phyloP scores from a whole-genome alignment of 2,797 vertebrate species.

The Tamandua tetradactyla region DNA sequence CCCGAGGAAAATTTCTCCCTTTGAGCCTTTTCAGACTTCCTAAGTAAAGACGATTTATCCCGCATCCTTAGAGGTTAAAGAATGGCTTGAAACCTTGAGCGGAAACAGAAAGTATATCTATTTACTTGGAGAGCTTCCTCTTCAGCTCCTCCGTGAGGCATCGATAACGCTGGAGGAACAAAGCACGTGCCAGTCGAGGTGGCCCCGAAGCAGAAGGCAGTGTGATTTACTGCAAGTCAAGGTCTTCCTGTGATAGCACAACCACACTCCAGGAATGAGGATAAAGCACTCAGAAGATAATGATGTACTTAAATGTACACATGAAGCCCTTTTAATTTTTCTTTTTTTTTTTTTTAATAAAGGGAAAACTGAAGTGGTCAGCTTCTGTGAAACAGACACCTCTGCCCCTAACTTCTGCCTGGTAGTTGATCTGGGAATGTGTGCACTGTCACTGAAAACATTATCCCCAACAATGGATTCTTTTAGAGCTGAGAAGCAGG shows the following conservation, averaged over 20 bases:
- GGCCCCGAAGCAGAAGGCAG: slow-evolving; percentile 79
- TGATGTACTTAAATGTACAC: slow-evolving; percentile 80
- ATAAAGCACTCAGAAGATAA: slow-evolving; percentile 81
- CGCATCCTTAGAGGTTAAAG: slow-evolving; percentile 77
- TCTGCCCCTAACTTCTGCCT: slow-evolving; percentile 80
- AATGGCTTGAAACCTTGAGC: slow-evolving; percentile 80
- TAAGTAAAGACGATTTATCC: slow-evolving; percentile 76
- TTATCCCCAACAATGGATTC: slow-evolving; percentile 81
- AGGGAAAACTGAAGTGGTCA: slow-evolving; percentile 86
- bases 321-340: slow-evolving; percentile 81
- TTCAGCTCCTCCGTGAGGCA: slow-evolving; percentile 77
- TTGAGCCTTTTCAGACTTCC: slow-evolving; percentile 74
- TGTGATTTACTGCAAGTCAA: slow-evolving; percentile 81
- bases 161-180: slow-evolving; percentile 76
- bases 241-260: slow-evolving; percentile 81
- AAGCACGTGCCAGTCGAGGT: slow-evolving; percentile 47
- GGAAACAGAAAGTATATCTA: slow-evolving; percentile 80
- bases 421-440: slow-evolving; percentile 81
- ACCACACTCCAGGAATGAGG: slow-evolving; percentile 81
- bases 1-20: slow-evolving; percentile 68
- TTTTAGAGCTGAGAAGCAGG: slow-evolving; percentile 69
- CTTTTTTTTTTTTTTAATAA: slow-evolving; percentile 85
- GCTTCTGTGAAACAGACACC: slow-evolving; percentile 79
- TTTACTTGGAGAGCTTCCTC: slow-evolving; percentile 84
- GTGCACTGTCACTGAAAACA: slow-evolving; percentile 63